Percentiles rank a stretch among this genome's conserved stretches.
These are phyloP conservation scores for Phrixothrix hirtus DNA, from an alignment of 2,888 invertebrate genomes.

Conservation along the genomic window DNA sequence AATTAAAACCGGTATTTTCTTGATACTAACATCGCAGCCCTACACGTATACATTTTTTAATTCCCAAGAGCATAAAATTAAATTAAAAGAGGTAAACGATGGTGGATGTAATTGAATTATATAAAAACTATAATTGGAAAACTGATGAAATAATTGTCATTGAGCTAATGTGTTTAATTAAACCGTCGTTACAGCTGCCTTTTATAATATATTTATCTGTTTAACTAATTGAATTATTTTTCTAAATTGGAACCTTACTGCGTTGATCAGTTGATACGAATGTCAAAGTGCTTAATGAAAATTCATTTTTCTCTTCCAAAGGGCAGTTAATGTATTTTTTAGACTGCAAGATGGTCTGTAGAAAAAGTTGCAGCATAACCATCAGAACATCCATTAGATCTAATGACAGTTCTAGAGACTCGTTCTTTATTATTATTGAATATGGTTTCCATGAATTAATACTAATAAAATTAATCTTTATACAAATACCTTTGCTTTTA, in stretches of 20 bases:
- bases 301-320: conserved; percentile 22
- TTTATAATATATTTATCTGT: conserved; percentile 38
- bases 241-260: conserved; percentile 30
- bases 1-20: no score
- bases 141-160: conserved; percentile 38
- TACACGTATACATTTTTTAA: not conserved
- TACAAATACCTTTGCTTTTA: conserved; percentile 27
- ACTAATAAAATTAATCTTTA: conserved; percentile 30
- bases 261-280: conserved; percentile 16
- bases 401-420: conserved; percentile 25
- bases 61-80: conserved; percentile 24
- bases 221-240: conserved; percentile 38
- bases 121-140: conserved; percentile 32
- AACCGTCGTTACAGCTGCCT: conserved; percentile 36
- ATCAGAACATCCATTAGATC: conserved; percentile 23
- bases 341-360: conserved; percentile 1
- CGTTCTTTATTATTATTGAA: conserved; percentile 31
- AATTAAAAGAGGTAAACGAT: conserved; percentile 20
- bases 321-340: conserved; percentile 16
- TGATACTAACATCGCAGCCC: no score
- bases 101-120: conserved; percentile 26
- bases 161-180: conserved; percentile 34
- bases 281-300: conserved; percentile 18
- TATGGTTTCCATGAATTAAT: conserved; percentile 33
- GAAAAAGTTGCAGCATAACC: conserved; percentile 22